Evolutionary conservation across 2,888 invertebrate species (phyloP).

Genomic region (Cryptus viduatorius): DNA sequence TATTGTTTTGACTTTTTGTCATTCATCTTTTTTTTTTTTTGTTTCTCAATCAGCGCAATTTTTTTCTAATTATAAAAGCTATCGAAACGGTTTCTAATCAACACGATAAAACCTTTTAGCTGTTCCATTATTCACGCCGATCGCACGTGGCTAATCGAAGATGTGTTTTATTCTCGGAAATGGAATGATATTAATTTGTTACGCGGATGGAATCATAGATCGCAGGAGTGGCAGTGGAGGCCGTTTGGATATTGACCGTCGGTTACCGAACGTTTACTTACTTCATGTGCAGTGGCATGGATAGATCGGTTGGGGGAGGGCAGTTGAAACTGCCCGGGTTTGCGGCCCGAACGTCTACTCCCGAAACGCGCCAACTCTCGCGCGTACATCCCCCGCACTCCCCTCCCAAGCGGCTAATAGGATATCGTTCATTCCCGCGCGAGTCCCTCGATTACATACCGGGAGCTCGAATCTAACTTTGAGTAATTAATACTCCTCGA

Average conservation of each 20-base stretch:
- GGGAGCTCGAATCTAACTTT: conserved; percentile 45
- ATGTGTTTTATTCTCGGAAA: neutral
- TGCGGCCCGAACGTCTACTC: neutral
- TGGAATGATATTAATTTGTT: neutral
- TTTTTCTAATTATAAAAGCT: too few species aligned
- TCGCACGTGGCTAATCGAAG: neutral
- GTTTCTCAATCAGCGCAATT: too few species aligned
- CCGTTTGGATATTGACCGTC: neutral
- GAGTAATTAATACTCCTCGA: conserved; percentile 62
- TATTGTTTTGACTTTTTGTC: too few species aligned
- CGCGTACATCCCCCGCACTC: neutral
- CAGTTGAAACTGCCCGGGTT: neutral
- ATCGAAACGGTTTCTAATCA: too few species aligned
- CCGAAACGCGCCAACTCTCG: conserved; percentile 5
- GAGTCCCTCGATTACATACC: conserved; percentile 45
- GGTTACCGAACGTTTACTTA: neutral
- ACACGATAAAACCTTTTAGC: too few species aligned
- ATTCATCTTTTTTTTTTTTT: too few species aligned
- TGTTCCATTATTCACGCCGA: too few species aligned
- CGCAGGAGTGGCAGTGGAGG: neutral
- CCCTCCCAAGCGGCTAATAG: conserved; percentile 39
- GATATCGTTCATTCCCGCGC: conserved; percentile 59
- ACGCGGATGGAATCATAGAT: neutral
- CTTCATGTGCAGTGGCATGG: neutral
- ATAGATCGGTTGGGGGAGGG: neutral